These are phyloP conservation scores for Ranitomeya imitator DNA, from an alignment of 2,113 vertebrate species.

Conservation along the genomic window DNA sequence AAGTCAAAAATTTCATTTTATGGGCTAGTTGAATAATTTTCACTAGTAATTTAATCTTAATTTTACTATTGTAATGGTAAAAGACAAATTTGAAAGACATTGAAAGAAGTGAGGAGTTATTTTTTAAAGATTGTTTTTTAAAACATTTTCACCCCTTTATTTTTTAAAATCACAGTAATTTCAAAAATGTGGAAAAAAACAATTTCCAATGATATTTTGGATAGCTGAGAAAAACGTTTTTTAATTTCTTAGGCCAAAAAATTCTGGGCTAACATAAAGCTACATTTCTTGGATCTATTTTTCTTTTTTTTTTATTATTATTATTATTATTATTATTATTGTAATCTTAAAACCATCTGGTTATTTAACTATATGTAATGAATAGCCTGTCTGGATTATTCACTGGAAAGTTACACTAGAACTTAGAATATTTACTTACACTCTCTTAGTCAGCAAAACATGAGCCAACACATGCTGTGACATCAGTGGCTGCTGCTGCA, in stretches of 20 bases:
- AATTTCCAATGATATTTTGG: not conserved
- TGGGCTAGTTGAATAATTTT: too few species aligned
- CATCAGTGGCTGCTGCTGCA: not conserved
- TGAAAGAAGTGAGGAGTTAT: too few species aligned
- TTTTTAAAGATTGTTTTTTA: too few species aligned
- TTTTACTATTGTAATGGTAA: too few species aligned
- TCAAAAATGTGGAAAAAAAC: not conserved
- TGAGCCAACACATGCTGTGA: slow-evolving; percentile 25
- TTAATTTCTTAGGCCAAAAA: not conserved
- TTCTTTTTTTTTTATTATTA: too few species aligned
- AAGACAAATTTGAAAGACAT: too few species aligned
- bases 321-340: not conserved
- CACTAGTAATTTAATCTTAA: too few species aligned
- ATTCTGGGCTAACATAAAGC: too few species aligned
- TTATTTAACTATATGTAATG: slow-evolving; percentile 26
- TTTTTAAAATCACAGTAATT: too few species aligned
- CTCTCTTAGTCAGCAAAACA: slow-evolving; percentile 20
- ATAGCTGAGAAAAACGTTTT: not conserved
- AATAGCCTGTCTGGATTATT: slow-evolving; percentile 33
- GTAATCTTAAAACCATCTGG: not conserved
- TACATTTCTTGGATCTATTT: too few species aligned
- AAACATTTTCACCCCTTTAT: too few species aligned
- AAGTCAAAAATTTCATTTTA: too few species aligned
- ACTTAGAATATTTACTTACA: not conserved
- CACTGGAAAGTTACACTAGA: slow-evolving; percentile 42